Evolutionary conservation across 92 coral and sea anemone genomes (phyloP), one percentile per base, ranked within the genome.

Genomic region (Nematostella vectensis): DNA sequence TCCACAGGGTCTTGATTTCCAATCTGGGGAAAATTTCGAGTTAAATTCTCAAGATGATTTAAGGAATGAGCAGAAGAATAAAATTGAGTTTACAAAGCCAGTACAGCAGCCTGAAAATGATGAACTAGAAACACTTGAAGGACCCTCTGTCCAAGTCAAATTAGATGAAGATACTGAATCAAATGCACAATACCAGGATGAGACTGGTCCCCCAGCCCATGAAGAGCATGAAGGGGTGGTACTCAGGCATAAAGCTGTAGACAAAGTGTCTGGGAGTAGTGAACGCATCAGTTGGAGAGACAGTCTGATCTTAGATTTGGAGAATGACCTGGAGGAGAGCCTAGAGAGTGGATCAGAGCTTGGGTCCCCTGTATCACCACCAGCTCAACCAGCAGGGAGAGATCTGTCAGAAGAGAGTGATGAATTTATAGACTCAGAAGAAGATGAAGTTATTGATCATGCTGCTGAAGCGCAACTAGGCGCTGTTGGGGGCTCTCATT

Each of bases 241-340:
- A 1, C 44, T 63, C 27, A 42, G 39, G 28, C 49, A 44, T 16
- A 54, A 59, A 45, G 25, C 24, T 26, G 47, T 49, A 1, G 39
- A 20, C 21, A 55, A 56, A 17, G 42, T 50, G 4, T 54, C 50
- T 36, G 72, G 61, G 0, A 26, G 62, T 19, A 29, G 59, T 43
- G 75, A 66, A 20, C 40, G 40, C 15, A 33, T 33, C 40, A 68
- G 73, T 30, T 91, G 98, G 98, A 71, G 98, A 18, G 59, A 70
- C 11, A 86, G 93, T 50, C 65, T 91, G 64, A 78, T 91, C 24
- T 57, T 80, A 50, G 98, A 91, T 66, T 57, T 91, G 57, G 88
- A 91, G 4, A 68, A 67, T 30, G 88, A 80, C 25, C 66, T 74
- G 51, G 97, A 89, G 18, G 89, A 85, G 30, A 67, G 80, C 27